Conservation (phyloP, 1,140 invertebrate genomes). For the Camponotus floridanus region DNA sequence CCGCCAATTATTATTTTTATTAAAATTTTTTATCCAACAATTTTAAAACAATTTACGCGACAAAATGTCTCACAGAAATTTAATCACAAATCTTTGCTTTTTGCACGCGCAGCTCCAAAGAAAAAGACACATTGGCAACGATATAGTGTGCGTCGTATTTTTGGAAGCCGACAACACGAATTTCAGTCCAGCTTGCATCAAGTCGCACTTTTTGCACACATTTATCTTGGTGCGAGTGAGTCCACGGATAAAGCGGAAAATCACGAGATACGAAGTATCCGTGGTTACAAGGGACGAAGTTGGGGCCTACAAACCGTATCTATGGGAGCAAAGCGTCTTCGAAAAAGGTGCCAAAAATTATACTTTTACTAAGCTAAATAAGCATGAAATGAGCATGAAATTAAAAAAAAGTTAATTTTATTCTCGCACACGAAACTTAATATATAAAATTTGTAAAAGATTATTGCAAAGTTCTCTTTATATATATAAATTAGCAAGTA, state of each 20-base stretch:
- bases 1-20: background rate
- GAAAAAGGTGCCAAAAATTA: constrained; percentile 90
- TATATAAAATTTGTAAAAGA: background rate
- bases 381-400: background rate
- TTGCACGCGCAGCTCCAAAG: constrained; percentile 93
- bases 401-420: background rate
- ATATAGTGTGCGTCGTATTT: constrained; percentile 98
- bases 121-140: constrained; percentile 98
- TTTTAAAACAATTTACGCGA: no score
- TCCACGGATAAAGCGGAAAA: constrained; percentile 93
- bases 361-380: background rate
- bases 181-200: constrained; percentile 97
- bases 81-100: constrained; percentile 6
- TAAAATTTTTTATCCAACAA: background rate
- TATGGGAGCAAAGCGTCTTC: constrained; percentile 97
- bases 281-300: constrained; percentile 99
- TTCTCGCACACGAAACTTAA: background rate
- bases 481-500: background rate
- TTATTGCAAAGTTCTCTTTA: background rate
- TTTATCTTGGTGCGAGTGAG: constrained; percentile 96
- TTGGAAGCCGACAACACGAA: constrained; percentile 96
- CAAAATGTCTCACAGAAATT: constrained; percentile 17
- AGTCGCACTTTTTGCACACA: constrained; percentile 96
- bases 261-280: constrained; percentile 95
- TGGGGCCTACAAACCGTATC: constrained; percentile 97